Conservation (phyloP, 2,888 invertebrate species). For the Drosophila histrio region DNA sequence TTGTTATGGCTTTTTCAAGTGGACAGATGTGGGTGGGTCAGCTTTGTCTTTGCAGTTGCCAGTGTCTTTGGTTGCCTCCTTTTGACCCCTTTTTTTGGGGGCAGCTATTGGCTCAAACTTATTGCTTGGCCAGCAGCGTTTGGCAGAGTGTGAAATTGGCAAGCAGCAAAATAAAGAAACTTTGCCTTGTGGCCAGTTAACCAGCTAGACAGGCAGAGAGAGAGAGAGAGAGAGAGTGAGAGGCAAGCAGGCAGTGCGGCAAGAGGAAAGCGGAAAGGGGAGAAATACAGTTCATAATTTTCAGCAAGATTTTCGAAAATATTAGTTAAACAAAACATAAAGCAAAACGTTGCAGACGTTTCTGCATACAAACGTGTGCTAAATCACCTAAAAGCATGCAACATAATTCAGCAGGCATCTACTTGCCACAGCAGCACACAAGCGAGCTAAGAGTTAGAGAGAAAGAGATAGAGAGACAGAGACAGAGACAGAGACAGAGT, state of each 20-base stretch:
- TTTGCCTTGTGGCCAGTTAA: slow-evolving; percentile 60
- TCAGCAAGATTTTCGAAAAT: slow-evolving; percentile 73
- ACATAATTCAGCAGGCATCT: slow-evolving; percentile 74
- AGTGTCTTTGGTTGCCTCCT: slow-evolving; percentile 22
- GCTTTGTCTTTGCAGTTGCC: slow-evolving; percentile 38
- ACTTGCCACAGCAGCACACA: slow-evolving; percentile 51
- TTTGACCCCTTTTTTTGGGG: slow-evolving; percentile 43
- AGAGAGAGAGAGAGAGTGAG: background rate
- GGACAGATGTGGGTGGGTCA: slow-evolving; percentile 4
- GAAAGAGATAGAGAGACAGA: background rate
- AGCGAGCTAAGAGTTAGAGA: slow-evolving; percentile 3
- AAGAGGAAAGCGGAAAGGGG: background rate
- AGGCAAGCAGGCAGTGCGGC: background rate
- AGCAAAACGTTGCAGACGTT: slow-evolving; percentile 76
- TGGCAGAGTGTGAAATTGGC: slow-evolving; percentile 79
- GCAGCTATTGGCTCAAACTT: slow-evolving; percentile 63
- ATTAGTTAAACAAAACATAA: slow-evolving; percentile 80
- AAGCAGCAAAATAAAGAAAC: slow-evolving; percentile 72
- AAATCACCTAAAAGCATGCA: slow-evolving; percentile 80
- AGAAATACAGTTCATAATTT: slow-evolving; percentile 68
- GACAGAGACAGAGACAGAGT: background rate
- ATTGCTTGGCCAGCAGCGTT: slow-evolving; percentile 73
- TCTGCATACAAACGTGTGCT: slow-evolving; percentile 75
- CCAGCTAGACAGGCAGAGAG: slow-evolving; percentile 5
- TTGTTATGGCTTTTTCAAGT: slow-evolving; percentile 18